Evolutionary conservation across 92 coral and sea anemone species (phyloP).

Genomic region (Phymanthus crucifer): DNA sequence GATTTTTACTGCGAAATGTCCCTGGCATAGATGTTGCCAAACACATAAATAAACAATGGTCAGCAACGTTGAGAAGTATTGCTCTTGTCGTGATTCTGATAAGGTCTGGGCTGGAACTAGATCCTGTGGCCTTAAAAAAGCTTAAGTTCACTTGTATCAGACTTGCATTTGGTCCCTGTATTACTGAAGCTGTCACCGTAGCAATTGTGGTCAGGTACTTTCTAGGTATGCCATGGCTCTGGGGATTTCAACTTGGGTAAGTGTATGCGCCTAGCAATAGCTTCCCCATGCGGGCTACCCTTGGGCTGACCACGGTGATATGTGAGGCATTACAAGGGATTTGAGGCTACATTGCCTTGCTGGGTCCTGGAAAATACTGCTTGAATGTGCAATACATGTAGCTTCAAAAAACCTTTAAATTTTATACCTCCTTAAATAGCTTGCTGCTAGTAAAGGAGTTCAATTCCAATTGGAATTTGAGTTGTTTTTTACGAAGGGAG

Average conservation of each 20-base stretch:
- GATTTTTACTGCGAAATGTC: constrained; percentile 78
- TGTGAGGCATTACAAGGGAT: too few species aligned
- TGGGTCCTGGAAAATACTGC: too few species aligned
- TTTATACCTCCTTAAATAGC: too few species aligned
- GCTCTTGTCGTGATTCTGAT: constrained; percentile 89
- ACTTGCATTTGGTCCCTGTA: constrained; percentile 92
- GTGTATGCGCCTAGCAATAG: constrained; percentile 17
- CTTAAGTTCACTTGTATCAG: constrained; percentile 87
- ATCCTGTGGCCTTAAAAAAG: constrained; percentile 76
- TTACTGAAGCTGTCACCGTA: constrained; percentile 81
- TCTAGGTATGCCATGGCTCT: constrained; percentile 92
- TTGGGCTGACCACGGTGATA: too few species aligned
- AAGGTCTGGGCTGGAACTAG: constrained; percentile 91
- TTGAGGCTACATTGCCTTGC: too few species aligned
- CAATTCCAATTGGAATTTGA: too few species aligned
- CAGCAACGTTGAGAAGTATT: constrained; percentile 80
- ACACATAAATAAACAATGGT: constrained; percentile 84
- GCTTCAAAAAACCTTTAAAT: too few species aligned
- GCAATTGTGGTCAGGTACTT: constrained; percentile 78
- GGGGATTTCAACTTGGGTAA: constrained; percentile 98
- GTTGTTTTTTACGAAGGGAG: too few species aligned
- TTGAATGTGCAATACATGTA: too few species aligned
- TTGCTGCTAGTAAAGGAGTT: too few species aligned
- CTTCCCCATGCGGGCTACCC: too few species aligned
- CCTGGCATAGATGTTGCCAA: constrained; percentile 75